phyloP scores from a whole-genome alignment of 2,888 invertebrate genomes.

The Ptychoptera contaminata region DNA sequence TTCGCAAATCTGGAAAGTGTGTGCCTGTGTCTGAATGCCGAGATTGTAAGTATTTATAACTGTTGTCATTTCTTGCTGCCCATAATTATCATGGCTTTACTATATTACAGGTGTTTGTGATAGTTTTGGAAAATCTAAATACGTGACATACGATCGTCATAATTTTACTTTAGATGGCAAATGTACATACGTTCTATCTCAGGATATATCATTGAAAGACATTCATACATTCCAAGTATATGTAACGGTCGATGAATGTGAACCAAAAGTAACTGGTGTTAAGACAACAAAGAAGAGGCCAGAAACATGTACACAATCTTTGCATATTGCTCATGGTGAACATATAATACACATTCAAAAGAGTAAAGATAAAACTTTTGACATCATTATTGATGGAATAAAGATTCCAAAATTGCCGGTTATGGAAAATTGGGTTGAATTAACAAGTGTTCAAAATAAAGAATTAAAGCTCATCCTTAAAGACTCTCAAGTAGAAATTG shows the following conservation, averaged over 20 bases:
- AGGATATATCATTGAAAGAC: slow-evolving; percentile 43
- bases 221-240: slow-evolving; percentile 33
- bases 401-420: slow-evolving; percentile 30
- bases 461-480: slow-evolving; percentile 47
- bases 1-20: slow-evolving; percentile 51
- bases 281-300: slow-evolving; percentile 16
- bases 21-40: slow-evolving; percentile 54
- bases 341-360: slow-evolving; percentile 42
- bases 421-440: slow-evolving; percentile 44
- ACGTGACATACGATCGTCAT: slow-evolving; percentile 66
- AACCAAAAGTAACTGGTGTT: slow-evolving; percentile 9
- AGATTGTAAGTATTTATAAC: slow-evolving; percentile 45
- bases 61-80: not conserved
- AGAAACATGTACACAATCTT: slow-evolving; percentile 47
- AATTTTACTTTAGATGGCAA: slow-evolving; percentile 68
- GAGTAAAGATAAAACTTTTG: slow-evolving; percentile 22
- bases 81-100: slow-evolving; percentile 1
- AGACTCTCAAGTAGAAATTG: slow-evolving; percentile 56
- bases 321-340: slow-evolving; percentile 49
- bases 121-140: slow-evolving; percentile 64
- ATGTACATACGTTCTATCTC: slow-evolving; percentile 67
- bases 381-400: slow-evolving; percentile 25
- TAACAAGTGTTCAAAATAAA: slow-evolving; percentile 40
- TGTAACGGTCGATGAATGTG: slow-evolving; percentile 48
- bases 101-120: slow-evolving; percentile 36